These are phyloP conservation scores for Phylloscopus trochiloides DNA, from an alignment of 2,113 vertebrate genomes.

Conservation along the genomic window DNA sequence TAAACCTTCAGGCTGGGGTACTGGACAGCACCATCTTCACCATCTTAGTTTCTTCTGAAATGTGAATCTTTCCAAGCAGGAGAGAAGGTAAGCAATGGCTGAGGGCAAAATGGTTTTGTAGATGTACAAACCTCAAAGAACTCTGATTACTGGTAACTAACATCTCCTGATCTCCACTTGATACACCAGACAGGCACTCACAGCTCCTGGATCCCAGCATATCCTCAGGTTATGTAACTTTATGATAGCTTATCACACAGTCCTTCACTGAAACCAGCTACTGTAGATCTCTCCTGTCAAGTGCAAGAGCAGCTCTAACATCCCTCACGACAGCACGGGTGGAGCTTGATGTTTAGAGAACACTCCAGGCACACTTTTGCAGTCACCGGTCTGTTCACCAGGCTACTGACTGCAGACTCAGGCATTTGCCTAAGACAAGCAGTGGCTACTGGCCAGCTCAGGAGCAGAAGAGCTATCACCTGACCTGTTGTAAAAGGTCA, in stretches of 20 bases:
- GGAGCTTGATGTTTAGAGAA: background rate
- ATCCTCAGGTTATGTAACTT: background rate
- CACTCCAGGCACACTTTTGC: background rate
- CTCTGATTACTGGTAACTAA: background rate
- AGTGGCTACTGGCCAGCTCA: background rate
- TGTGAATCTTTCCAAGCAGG: background rate
- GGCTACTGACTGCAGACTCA: background rate
- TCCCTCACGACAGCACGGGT: rapidly evolving
- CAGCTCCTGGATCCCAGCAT: background rate
- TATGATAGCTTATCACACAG: background rate
- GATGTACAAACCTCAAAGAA: background rate
- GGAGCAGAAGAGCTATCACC: background rate
- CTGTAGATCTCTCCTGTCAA: background rate
- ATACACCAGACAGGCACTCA: background rate
- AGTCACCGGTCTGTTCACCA: background rate
- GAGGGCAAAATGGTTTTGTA: background rate
- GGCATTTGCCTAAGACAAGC: background rate
- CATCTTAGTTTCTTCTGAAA: background rate
- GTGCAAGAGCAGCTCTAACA: background rate
- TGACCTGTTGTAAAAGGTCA: background rate
- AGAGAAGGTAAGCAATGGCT: background rate
- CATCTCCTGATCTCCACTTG: background rate
- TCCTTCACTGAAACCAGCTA: background rate
- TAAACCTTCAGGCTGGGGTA: background rate
- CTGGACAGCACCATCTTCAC: background rate